A percentile compares a stretch with the other conserved stretches of the same genome.
phyloP scores from a whole-genome alignment of 2,888 invertebrate genomes.

The Morinoia aosen region DNA sequence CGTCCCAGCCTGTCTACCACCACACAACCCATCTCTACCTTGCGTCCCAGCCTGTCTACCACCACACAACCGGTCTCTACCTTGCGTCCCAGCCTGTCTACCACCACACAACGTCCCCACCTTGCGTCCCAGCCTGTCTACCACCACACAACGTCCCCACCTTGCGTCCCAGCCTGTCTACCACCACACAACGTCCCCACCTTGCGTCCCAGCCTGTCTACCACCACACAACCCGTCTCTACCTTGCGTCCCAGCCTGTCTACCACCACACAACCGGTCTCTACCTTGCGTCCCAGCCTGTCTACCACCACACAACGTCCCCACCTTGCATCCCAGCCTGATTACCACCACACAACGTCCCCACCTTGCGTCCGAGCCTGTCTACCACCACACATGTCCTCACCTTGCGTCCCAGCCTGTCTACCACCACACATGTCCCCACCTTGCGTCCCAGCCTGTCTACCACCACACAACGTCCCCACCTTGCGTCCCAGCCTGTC shows the following conservation, averaged over 20 bases:
- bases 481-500: not conserved
- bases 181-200: not conserved
- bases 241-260: not conserved
- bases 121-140: constrained; percentile 61
- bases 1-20: not conserved
- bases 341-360: not conserved
- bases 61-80: constrained; percentile 54
- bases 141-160: constrained; percentile 55
- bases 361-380: constrained; percentile 57
- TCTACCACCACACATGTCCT: constrained; percentile 57
- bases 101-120: not conserved
- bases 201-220: constrained; percentile 61
- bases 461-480: constrained; percentile 56
- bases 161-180: not conserved
- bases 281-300: constrained; percentile 57
- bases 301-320: constrained; percentile 60
- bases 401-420: not conserved
- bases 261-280: not conserved
- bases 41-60: constrained; percentile 61
- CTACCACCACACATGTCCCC: not conserved
- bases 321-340: not conserved
- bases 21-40: not conserved
- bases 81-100: not conserved
- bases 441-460: constrained; percentile 61
- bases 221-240: constrained; percentile 55